These are phyloP conservation scores for Leuciscus idus DNA, from an alignment of 2,113 vertebrate genomes.

Conservation along the genomic window DNA sequence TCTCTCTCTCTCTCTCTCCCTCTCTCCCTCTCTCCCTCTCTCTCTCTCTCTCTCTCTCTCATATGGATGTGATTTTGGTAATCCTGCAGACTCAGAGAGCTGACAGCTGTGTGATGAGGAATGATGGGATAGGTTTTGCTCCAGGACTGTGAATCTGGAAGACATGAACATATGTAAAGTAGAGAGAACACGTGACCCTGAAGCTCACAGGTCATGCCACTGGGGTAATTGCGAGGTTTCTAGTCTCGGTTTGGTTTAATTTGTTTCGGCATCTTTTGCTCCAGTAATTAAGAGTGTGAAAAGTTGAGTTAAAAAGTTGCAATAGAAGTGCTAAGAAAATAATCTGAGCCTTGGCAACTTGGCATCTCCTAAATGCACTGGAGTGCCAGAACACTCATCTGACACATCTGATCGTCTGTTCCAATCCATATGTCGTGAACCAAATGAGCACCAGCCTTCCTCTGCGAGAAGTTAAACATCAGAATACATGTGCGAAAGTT, in stretches of 20 bases:
- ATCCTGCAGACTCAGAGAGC: constrained; percentile 64
- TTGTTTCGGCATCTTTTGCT: background rate
- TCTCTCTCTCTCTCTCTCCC: constrained; percentile 22
- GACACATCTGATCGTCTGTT: constrained; percentile 9
- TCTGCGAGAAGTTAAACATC: constrained; percentile 44
- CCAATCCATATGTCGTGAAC: background rate
- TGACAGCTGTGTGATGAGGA: constrained; percentile 59
- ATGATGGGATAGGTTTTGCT: constrained; percentile 27
- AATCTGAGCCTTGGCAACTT: background rate
- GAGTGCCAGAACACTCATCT: constrained; percentile 14
- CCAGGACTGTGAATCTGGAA: background rate
- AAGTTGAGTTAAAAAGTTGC: constrained; percentile 5
- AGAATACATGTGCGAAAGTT: constrained; percentile 57
- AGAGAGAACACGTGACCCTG: background rate
- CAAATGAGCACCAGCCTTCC: background rate
- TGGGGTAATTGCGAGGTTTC: background rate
- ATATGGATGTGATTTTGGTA: constrained; percentile 71
- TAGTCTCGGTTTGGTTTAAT: background rate
- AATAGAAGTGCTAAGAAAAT: constrained; percentile 22
- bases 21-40: too few species aligned
- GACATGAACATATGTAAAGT: background rate
- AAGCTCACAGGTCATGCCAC: background rate
- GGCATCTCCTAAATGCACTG: background rate
- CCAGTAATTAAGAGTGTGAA: background rate
- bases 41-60: background rate